phyloP scores from a whole-genome alignment of 2,113 vertebrate genomes.

The Rousettus leschenaultii region DNA sequence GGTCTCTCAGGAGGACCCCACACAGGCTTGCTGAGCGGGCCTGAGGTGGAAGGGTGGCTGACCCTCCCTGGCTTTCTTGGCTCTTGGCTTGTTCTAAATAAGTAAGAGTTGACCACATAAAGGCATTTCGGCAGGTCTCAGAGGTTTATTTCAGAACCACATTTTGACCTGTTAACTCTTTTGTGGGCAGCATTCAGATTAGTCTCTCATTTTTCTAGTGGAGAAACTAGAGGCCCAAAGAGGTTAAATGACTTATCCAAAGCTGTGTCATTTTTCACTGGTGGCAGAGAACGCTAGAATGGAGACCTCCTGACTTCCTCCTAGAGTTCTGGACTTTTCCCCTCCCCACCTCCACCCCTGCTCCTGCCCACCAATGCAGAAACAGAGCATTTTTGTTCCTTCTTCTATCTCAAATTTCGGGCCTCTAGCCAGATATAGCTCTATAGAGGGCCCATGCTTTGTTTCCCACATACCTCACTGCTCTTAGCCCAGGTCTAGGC shows the following conservation, averaged over 20 bases:
- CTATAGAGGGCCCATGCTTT: neutral
- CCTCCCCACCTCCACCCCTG: neutral
- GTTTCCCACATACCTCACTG: neutral
- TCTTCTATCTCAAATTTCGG: neutral
- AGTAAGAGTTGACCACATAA: neutral
- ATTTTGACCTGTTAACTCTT: neutral
- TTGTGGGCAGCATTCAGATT: neutral
- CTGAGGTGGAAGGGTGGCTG: neutral
- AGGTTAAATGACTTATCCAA: neutral
- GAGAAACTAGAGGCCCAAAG: neutral
- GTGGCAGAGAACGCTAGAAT: neutral
- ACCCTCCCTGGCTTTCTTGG: neutral
- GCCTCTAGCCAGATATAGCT: neutral
- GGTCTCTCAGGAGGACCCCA: neutral
- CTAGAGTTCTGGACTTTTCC: neutral
- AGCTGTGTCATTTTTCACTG: neutral
- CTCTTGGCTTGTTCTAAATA: neutral
- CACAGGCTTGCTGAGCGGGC: neutral
- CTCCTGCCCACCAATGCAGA: neutral
- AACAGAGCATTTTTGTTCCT: neutral
- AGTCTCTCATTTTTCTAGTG: neutral
- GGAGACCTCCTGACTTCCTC: neutral
- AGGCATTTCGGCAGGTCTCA: neutral
- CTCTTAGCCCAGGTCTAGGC: neutral
- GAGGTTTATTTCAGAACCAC: neutral